Percentiles rank a stretch among this genome's conserved stretches.
Evolutionary conservation across 1,140 invertebrate genomes (phyloP).

Genomic region (Heliconius hewitsoni): DNA sequence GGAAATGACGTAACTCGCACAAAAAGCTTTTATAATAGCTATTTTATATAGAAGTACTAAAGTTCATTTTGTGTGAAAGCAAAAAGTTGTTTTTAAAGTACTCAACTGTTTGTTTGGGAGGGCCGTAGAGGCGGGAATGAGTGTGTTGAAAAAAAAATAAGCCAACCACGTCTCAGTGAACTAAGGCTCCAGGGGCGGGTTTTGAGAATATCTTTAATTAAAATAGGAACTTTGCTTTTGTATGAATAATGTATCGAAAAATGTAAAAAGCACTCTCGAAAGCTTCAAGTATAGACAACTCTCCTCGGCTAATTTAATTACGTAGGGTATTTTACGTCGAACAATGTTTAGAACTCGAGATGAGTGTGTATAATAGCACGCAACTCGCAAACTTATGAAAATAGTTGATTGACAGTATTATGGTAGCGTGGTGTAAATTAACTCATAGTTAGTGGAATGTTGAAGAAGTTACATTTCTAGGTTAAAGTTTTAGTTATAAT

Average conservation of each 20-base stretch:
- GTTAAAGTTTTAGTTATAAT: background rate
- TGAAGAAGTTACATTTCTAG: background rate
- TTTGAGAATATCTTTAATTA: slow-evolving; percentile 78
- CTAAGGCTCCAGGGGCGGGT: slow-evolving; percentile 77
- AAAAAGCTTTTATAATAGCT: slow-evolving; percentile 24
- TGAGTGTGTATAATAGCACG: background rate
- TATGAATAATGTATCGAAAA: slow-evolving; percentile 63
- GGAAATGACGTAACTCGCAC: slow-evolving; percentile 48
- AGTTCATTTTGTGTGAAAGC: slow-evolving; percentile 28
- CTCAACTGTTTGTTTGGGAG: slow-evolving; percentile 78
- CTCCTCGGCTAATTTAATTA: slow-evolving; percentile 32
- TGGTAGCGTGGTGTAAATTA: background rate
- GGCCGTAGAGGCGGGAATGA: slow-evolving; percentile 79
- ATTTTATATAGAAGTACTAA: slow-evolving; percentile 25
- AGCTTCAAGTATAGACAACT: slow-evolving; percentile 32
- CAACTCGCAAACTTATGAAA: background rate
- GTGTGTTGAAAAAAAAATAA: slow-evolving; percentile 79
- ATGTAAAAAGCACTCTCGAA: slow-evolving; percentile 44
- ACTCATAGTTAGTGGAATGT: background rate
- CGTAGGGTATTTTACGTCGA: slow-evolving; percentile 21
- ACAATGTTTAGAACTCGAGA: slow-evolving; percentile 17
- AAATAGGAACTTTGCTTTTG: slow-evolving; percentile 68
- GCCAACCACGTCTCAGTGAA: slow-evolving; percentile 78
- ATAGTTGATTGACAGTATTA: slow-evolving; percentile 1
- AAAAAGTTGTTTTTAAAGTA: slow-evolving; percentile 74